Conservation (phyloP, 2,888 invertebrate species). For the Clunio marinus region DNA sequence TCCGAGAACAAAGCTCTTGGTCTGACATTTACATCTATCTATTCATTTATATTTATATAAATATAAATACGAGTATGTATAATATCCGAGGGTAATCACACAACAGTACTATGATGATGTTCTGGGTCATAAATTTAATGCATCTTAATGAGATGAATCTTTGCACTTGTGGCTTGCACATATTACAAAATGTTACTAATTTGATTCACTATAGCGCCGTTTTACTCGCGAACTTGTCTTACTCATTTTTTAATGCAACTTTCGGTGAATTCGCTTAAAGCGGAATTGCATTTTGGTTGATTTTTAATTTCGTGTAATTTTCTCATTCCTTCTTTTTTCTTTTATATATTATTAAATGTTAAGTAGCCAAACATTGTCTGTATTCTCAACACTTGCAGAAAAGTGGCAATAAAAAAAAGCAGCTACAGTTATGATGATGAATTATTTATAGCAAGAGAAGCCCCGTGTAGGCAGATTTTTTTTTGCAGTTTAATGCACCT, state of each 20-base stretch:
- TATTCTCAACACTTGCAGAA: not conserved
- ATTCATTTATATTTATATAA: no score
- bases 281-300: not conserved
- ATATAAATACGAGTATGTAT: no score
- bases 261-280: not conserved
- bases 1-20: not conserved
- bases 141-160: not conserved
- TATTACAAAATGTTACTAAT: not conserved
- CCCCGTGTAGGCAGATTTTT: not conserved
- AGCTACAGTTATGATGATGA: slow-evolving; percentile 35
- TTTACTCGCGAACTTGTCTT: not conserved
- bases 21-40: no score
- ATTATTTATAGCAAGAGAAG: slow-evolving; percentile 32
- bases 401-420: not conserved
- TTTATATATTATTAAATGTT: not conserved
- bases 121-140: slow-evolving; percentile 12
- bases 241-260: not conserved
- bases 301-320: not conserved
- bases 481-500: slow-evolving; percentile 36
- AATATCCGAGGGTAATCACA: no score
- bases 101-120: no score
- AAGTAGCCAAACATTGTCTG: no score
- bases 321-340: not conserved
- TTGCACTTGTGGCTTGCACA: not conserved
- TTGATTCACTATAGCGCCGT: slow-evolving; percentile 9